These are phyloP conservation scores for Rhizoglyphus robini DNA, from an alignment of 1,140 invertebrate genomes.

Conservation along the genomic window DNA sequence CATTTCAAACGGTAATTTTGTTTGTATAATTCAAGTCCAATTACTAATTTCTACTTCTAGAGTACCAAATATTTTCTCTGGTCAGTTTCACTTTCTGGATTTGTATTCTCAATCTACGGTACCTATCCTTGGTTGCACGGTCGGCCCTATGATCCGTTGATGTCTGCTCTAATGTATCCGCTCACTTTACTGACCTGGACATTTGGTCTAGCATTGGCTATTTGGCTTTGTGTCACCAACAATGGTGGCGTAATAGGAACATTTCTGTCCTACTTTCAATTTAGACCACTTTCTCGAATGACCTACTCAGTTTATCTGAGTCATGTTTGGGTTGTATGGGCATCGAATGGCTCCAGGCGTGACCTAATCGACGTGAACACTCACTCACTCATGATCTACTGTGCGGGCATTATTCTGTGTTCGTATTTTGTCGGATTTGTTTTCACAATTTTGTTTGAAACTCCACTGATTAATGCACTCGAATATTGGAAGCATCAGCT, in stretches of 20 bases:
- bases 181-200: not conserved
- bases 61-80: no score
- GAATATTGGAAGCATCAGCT: not conserved
- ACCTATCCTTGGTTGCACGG: not conserved
- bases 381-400: not conserved
- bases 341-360: not conserved
- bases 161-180: not conserved
- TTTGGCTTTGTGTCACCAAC: slow-evolving; percentile 9
- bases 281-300: slow-evolving; percentile 23
- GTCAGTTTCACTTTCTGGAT: not conserved
- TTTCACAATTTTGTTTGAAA: slow-evolving; percentile 7
- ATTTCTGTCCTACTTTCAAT: slow-evolving; percentile 22
- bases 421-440: slow-evolving; percentile 9
- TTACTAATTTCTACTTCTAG: not conserved
- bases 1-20: not conserved
- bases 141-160: not conserved
- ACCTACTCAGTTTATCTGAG: slow-evolving; percentile 26
- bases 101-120: not conserved
- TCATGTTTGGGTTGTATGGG: slow-evolving; percentile 20
- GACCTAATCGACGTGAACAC: not conserved
- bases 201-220: not conserved
- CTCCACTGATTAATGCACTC: not conserved
- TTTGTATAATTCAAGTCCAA: not conserved
- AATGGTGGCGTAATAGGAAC: slow-evolving; percentile 24
- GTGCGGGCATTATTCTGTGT: not conserved